A percentile compares a stretch with the other conserved stretches of the same genome.
These are phyloP conservation scores for Psilanteris sp. DNA, from an alignment of 1,140 invertebrate species.

Conservation along the genomic window DNA sequence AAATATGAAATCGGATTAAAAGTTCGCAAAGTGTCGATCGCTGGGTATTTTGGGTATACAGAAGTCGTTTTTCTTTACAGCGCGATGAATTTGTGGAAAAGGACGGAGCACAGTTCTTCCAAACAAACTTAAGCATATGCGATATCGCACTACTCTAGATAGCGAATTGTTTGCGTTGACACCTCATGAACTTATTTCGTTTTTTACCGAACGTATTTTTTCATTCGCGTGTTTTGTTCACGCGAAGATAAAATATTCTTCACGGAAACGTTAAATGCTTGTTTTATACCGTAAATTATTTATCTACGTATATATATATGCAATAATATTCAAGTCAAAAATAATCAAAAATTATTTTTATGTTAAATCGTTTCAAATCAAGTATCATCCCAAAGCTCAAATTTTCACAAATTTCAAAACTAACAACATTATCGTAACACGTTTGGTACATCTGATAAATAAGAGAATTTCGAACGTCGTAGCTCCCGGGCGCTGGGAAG, in stretches of 20 bases:
- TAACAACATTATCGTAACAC: no score
- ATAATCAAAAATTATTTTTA: no score
- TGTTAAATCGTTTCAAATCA: no score
- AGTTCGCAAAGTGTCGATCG: slow-evolving; percentile 64
- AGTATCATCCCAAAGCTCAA: no score
- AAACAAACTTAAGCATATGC: slow-evolving; percentile 23
- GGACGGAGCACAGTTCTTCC: slow-evolving; percentile 17
- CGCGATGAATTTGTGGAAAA: slow-evolving; percentile 24
- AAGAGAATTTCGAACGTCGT: no score
- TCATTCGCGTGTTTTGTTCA: slow-evolving; percentile 21
- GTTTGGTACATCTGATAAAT: no score
- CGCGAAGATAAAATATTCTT: neutral
- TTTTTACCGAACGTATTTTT: slow-evolving; percentile 20
- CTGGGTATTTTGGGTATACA: slow-evolving; percentile 43
- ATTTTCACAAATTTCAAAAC: no score
- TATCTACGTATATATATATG: no score
- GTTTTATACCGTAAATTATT: no score
- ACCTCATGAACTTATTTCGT: slow-evolving; percentile 29
- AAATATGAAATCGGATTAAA: slow-evolving; percentile 68
- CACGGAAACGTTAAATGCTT: no score
- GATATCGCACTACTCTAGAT: slow-evolving; percentile 22
- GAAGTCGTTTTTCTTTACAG: slow-evolving; percentile 40
- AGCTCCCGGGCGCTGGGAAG: no score
- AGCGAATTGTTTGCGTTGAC: slow-evolving; percentile 23
- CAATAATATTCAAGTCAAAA: no score